Evolutionary conservation across 2,888 invertebrate genomes (phyloP), one percentile per base, ranked within the genome.

Genomic region (Amphipyra tragopoginis): DNA sequence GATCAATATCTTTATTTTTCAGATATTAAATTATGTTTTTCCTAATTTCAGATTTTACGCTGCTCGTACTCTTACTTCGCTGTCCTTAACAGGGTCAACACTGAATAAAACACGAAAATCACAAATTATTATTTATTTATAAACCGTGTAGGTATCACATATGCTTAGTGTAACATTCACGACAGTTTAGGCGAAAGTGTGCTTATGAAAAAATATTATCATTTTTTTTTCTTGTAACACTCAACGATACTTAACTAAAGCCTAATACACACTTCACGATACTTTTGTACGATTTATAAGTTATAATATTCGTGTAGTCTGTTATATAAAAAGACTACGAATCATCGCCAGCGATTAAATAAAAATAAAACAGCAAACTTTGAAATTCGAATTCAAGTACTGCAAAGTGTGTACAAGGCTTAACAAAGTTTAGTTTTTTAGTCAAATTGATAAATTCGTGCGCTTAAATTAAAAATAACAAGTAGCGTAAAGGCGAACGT

Each of bases 71-170:
- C 94, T 0, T 93, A 93, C 74, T 93, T 93, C 68, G 93, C 94
- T 11, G 91, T 93, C 0, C 67, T 93, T n/a, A 93, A 93, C 62
- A 87, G 90, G 52, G 86, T 88, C 11, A 88, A 86, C 50, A 86
- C 79, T 44, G 75, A 86, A 87, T 84, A 83, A 84, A 77, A 81
- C 45, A n/a, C 55, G 9, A 7, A 9, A 10, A 36, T 77, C 86
- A 90, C 90, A 91, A 91, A 90, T 92, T 86, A 89, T 90, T 82
- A 85, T 93, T 93, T 93, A 92, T 91, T 92, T 89, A 90, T 91
- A 92, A 91, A 94, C 88, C 86, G 91, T 93, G 92, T 80, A 72
- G 79, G 81, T 94, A 94, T 94, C 93, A 93, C 93, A 93, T 93
- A 91, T 90, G 91, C 89, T 90, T 89, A 90, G 90, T 92, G 93